A percentile compares a stretch with the other conserved stretches of the same genome.
Conservation (phyloP, 2,888 invertebrate species). For the Lepeophtheirus nordmannii region DNA sequence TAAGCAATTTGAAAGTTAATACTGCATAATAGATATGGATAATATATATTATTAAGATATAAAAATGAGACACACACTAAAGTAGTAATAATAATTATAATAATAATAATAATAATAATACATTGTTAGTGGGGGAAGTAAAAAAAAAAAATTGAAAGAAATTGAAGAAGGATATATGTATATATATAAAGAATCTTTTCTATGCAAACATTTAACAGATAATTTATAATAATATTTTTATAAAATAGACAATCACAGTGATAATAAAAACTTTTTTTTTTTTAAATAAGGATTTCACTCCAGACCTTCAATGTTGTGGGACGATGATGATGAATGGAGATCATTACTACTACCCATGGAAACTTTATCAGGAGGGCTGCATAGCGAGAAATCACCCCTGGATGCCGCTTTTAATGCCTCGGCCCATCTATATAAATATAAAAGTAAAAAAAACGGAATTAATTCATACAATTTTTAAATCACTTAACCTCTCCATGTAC, state of each 20-base stretch:
- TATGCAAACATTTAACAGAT: not conserved
- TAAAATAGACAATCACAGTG: slow-evolving; percentile 6
- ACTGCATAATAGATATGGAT: not conserved
- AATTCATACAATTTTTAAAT: not conserved
- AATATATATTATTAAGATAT: not conserved
- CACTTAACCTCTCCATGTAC: not conserved
- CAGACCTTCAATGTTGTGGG: not conserved
- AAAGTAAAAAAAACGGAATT: not conserved
- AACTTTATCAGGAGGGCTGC: not conserved
- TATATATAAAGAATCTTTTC: not conserved
- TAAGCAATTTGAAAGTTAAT: not conserved
- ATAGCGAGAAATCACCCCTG: not conserved
- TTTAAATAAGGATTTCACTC: not conserved
- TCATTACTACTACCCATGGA: not conserved
- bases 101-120: not conserved
- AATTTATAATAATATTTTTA: not conserved
- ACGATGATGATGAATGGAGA: not conserved
- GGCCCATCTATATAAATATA: not conserved
- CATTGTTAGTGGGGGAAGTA: not conserved
- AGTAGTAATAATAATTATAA: not conserved
- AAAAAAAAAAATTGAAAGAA: not conserved
- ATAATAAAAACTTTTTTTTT: not conserved
- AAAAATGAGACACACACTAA: not conserved
- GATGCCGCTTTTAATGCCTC: slow-evolving; percentile 9
- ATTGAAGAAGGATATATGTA: not conserved